phyloP scores from a whole-genome alignment of 2,113 vertebrate genomes.

The Athene cunicularia region DNA sequence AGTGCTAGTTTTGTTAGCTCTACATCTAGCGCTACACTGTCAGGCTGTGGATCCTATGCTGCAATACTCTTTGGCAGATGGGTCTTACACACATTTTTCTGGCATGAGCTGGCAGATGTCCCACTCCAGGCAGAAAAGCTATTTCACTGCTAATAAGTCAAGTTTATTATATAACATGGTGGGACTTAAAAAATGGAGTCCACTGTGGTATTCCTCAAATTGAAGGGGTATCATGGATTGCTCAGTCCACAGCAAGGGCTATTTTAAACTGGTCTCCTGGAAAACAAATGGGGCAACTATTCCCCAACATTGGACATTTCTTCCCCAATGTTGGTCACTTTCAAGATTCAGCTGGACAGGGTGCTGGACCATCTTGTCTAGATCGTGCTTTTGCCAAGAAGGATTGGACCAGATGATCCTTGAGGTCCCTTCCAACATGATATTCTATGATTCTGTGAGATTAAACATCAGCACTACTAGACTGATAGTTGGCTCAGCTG shows the following conservation, averaged over 20 bases:
- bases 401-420: too few relatives aligned
- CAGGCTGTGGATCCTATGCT: background rate
- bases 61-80: background rate
- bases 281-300: background rate
- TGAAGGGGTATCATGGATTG: background rate
- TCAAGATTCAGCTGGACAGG: too few relatives aligned
- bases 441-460: too few relatives aligned
- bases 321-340: too few relatives aligned
- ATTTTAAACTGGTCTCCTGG: background rate
- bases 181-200: background rate
- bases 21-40: accelerated
- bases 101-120: background rate
- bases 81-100: background rate
- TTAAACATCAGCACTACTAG: background rate
- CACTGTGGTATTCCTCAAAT: background rate
- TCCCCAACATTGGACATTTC: too few relatives aligned
- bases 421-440: too few relatives aligned
- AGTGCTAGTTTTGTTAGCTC: background rate
- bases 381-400: too few relatives aligned
- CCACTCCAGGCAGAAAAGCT: background rate
- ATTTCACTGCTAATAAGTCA: background rate
- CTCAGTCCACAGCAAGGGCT: background rate
- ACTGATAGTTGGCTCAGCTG: background rate
- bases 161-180: background rate
- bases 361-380: too few relatives aligned